Conservation (phyloP, 2,888 invertebrate species). For the Creontiades dilutus region DNA sequence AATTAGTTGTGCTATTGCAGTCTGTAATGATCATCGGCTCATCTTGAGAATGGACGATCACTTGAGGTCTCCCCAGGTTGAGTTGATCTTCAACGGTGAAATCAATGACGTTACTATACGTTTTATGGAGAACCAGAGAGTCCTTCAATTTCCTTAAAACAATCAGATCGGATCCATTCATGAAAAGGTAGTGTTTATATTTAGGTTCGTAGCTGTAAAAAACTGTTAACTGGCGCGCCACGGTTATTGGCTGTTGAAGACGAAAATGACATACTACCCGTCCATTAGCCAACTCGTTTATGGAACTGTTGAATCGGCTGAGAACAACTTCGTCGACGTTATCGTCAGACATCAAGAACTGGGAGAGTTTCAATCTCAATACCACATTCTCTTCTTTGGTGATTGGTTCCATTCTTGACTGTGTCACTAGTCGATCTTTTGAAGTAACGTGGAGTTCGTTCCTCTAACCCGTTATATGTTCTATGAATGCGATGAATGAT, state of each 20-base stretch:
- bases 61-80: conserved; percentile 53
- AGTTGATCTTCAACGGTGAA: conserved; percentile 45
- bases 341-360: conserved; percentile 46
- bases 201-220: conserved; percentile 68
- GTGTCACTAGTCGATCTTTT: background rate
- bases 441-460: background rate
- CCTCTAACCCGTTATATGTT: background rate
- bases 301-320: conserved; percentile 44
- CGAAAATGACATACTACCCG: conserved; percentile 8
- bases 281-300: conserved; percentile 52
- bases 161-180: conserved; percentile 52
- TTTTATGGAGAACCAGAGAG: conserved; percentile 37
- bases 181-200: conserved; percentile 57
- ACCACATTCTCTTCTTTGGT: conserved; percentile 17
- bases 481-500: background rate
- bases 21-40: conserved; percentile 37
- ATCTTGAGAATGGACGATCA: background rate
- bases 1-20: background rate
- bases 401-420: conserved; percentile 15
- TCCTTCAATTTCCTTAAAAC: conserved; percentile 43
- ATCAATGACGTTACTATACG: conserved; percentile 26
- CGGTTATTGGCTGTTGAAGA: conserved; percentile 14
- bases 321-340: conserved; percentile 53
- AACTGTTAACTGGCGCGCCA: conserved; percentile 42
- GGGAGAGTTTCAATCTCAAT: conserved; percentile 28